Conservation (phyloP, 2,797 vertebrate genomes). For the Xyrichtys novacula region DNA sequence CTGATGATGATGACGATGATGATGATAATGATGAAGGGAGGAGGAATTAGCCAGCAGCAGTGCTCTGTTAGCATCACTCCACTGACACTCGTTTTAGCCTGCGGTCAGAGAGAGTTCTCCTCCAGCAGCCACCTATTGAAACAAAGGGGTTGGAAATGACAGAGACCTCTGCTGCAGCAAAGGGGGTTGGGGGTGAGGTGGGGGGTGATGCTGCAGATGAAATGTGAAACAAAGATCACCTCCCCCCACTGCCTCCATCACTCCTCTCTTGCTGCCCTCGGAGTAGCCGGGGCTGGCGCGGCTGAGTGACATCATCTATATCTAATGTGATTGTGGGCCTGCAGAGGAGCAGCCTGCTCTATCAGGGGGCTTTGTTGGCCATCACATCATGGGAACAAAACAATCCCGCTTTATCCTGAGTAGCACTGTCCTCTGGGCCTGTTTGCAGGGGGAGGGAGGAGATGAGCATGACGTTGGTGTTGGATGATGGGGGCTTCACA, state of each 20-base stretch:
- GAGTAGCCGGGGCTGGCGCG: slow-evolving; percentile 61
- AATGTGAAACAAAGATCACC: slow-evolving; percentile 78
- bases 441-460: slow-evolving; percentile 17
- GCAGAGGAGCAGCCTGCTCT: slow-evolving; percentile 58
- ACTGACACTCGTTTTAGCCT: slow-evolving; percentile 25
- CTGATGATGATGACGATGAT: neutral
- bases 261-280: slow-evolving; percentile 54
- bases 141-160: slow-evolving; percentile 39
- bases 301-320: slow-evolving; percentile 80
- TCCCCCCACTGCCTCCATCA: slow-evolving; percentile 53
- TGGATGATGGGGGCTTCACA: slow-evolving; percentile 24
- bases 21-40: neutral
- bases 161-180: slow-evolving; percentile 1
- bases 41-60: slow-evolving; percentile 28
- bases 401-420: slow-evolving; percentile 63
- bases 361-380: slow-evolving; percentile 77
- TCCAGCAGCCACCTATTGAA: slow-evolving; percentile 15
- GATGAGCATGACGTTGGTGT: slow-evolving; percentile 9
- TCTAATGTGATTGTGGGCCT: slow-evolving; percentile 71
- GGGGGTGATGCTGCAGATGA: slow-evolving; percentile 53
- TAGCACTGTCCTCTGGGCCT: slow-evolving; percentile 9
- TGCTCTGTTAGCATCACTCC: slow-evolving; percentile 23
- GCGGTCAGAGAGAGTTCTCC: neutral
- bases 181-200: neutral
- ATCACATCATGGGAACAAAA: slow-evolving; percentile 72